Evolutionary conservation across 2,888 invertebrate species (phyloP).

Genomic region (Chamaedrilus cognettii): DNA sequence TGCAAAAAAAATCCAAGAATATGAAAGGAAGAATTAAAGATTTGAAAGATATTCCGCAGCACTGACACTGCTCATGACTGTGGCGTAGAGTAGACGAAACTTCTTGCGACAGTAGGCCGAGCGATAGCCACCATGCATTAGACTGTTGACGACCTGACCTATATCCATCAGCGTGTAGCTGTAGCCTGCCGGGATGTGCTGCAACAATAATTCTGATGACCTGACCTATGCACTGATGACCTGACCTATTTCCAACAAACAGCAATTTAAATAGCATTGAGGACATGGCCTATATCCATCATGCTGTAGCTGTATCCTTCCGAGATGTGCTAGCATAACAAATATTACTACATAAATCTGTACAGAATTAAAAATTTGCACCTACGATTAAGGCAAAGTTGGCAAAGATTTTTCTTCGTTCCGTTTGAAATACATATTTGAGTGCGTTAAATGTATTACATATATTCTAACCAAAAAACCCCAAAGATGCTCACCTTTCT

Average conservation of each 20-base stretch:
- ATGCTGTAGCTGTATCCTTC: constrained; percentile 83
- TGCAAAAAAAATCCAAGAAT: background rate
- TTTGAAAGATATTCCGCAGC: too few relatives aligned
- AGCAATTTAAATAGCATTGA: too few relatives aligned
- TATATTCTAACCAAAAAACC: background rate
- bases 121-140: constrained; percentile 98
- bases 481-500: constrained; percentile 61
- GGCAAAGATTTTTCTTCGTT: too few relatives aligned
- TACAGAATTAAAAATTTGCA: background rate
- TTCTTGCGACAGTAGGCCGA: constrained; percentile 91
- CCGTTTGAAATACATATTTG: too few relatives aligned
- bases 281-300: constrained; percentile 93
- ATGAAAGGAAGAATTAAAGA: background rate
- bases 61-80: constrained; percentile 70
- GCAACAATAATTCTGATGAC: too few relatives aligned
- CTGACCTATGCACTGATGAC: too few relatives aligned
- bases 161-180: constrained; percentile 93
- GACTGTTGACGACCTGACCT: constrained; percentile 93
- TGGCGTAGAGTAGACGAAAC: constrained; percentile 90
- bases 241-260: too few relatives aligned
- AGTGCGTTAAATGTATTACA: too few relatives aligned
- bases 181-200: constrained; percentile 70
- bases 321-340: constrained; percentile 66
- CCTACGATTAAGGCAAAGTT: too few relatives aligned
- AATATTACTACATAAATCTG: too few relatives aligned